Evolutionary conservation across 2,888 invertebrate species (phyloP).

Genomic region (Archips xylosteana): DNA sequence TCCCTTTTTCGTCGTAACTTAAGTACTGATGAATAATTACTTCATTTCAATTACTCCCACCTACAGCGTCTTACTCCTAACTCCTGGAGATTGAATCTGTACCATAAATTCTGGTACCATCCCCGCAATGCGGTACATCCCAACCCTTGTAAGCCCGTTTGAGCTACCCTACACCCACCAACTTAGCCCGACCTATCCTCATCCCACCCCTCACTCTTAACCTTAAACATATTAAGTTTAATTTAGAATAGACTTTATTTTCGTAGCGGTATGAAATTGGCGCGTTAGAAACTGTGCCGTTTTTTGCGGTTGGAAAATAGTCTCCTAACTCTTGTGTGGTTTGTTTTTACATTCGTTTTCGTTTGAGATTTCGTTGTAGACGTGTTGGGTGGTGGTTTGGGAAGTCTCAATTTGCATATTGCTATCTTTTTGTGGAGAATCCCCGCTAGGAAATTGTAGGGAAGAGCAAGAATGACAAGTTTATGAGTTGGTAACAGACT

Average conservation of each 20-base stretch:
- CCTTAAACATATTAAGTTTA: not conserved
- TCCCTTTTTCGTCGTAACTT: not conserved
- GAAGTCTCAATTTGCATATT: conserved; percentile 38
- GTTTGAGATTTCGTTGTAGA: not conserved
- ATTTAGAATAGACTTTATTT: not conserved
- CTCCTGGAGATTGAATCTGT: conserved; percentile 39
- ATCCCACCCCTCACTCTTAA: conserved; percentile 8
- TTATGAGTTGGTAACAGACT: conserved; percentile 4
- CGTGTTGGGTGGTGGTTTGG: not conserved
- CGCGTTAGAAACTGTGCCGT: not conserved
- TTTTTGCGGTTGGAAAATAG: conserved; percentile 11
- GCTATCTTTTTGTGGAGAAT: conserved; percentile 30
- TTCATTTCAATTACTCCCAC: conserved; percentile 29
- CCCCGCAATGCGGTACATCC: conserved; percentile 40
- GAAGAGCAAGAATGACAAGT: conserved; percentile 13
- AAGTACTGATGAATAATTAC: conserved; percentile 17
- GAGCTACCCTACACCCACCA: conserved; percentile 32
- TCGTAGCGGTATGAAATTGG: not conserved
- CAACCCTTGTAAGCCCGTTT: conserved; percentile 38
- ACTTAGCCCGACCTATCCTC: not conserved
- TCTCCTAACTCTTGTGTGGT: not conserved
- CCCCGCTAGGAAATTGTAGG: conserved; percentile 25
- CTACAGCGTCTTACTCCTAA: conserved; percentile 27
- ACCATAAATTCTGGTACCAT: conserved; percentile 41
- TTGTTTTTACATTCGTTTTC: conserved; percentile 7